Percentiles rank a stretch among this genome's conserved stretches.
Evolutionary conservation across 2,888 invertebrate genomes (phyloP).

Genomic region (Diarsia rubi): DNA sequence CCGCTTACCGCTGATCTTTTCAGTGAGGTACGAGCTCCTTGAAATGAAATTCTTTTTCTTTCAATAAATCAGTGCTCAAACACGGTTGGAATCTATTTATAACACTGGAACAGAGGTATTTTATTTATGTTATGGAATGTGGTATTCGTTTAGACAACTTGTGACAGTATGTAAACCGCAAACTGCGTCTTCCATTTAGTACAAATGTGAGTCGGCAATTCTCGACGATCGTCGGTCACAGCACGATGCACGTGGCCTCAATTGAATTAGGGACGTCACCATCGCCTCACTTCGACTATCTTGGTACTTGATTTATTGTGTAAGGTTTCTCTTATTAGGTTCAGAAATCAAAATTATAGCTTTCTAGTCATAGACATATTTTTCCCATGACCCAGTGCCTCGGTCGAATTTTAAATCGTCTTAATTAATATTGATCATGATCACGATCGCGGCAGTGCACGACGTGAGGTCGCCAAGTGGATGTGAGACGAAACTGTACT

Average conservation of each 20-base stretch:
- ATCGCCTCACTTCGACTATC: slow-evolving; percentile 19
- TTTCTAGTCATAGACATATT: neutral
- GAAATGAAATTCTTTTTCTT: slow-evolving; percentile 13
- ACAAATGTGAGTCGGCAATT: slow-evolving; percentile 26
- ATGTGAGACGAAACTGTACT: too few species aligned
- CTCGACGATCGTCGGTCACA: slow-evolving; percentile 5
- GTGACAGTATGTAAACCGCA: slow-evolving; percentile 9
- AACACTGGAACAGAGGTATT: neutral
- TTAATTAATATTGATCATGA: too few species aligned
- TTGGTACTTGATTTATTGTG: slow-evolving; percentile 20
- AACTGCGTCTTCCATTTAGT: slow-evolving; percentile 21
- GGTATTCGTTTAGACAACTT: neutral
- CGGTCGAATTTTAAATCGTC: too few species aligned
- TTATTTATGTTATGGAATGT: slow-evolving; percentile 22
- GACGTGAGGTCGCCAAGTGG: too few species aligned
- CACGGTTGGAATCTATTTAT: slow-evolving; percentile 18
- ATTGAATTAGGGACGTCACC: slow-evolving; percentile 51
- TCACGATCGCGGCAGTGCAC: neutral
- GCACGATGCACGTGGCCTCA: slow-evolving; percentile 35
- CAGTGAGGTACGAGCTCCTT: neutral
- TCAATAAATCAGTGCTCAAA: slow-evolving; percentile 18
- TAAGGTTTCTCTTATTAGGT: neutral
- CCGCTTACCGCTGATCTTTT: slow-evolving; percentile 17
- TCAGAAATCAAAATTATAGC: neutral
- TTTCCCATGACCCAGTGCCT: too few species aligned